Conservation (phyloP, 2,888 invertebrate genomes). For the Antheraea yamamai region DNA sequence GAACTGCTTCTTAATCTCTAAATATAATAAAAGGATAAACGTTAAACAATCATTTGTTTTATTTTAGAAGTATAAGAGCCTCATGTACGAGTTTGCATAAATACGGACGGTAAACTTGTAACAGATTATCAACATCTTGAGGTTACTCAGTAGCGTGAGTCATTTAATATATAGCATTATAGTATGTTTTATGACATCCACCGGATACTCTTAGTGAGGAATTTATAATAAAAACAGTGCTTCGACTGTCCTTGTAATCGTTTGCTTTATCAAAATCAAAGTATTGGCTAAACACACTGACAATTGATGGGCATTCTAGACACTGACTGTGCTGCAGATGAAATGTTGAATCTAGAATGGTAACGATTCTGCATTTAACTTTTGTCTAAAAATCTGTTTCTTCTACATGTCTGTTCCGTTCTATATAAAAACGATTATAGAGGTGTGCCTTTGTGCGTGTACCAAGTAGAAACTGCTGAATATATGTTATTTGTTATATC, state of each 20-base stretch:
- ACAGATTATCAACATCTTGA: constrained; percentile 41
- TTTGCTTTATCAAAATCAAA: constrained; percentile 1
- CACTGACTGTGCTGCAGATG: not conserved
- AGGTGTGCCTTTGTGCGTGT: too few relatives aligned
- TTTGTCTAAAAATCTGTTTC: not conserved
- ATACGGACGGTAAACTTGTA: constrained; percentile 15
- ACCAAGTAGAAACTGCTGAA: too few relatives aligned
- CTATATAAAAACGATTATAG: too few relatives aligned
- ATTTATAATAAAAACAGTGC: constrained; percentile 13
- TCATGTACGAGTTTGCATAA: constrained; percentile 11
- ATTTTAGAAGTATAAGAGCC: not conserved
- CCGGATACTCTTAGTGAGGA: constrained; percentile 50
- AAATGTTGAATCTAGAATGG: not conserved
- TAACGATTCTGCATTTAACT: not conserved
- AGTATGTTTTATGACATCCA: constrained; percentile 53
- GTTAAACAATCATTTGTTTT: not conserved
- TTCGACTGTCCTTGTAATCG: constrained; percentile 25
- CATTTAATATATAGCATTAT: constrained; percentile 52
- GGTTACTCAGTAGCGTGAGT: constrained; percentile 61
- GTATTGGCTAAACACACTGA: not conserved
- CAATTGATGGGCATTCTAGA: not conserved
- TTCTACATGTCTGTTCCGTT: too few relatives aligned
- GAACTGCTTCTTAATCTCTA: not conserved
- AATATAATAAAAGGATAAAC: constrained; percentile 3
- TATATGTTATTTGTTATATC: too few relatives aligned